phyloP scores from a whole-genome alignment of 2,888 invertebrate genomes.

The Diachrysia chrysitis region DNA sequence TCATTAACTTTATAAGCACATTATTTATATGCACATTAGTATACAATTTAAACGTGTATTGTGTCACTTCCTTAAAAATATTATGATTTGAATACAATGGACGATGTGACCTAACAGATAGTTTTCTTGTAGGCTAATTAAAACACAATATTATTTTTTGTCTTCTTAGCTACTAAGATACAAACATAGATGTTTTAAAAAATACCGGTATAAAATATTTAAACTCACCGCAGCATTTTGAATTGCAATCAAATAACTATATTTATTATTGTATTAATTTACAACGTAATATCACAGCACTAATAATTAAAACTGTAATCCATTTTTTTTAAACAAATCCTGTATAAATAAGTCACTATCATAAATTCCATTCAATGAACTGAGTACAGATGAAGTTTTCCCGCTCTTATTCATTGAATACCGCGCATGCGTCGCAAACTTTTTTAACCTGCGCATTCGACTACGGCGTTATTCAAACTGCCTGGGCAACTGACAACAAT shows the following conservation, averaged over 20 bases:
- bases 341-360: background rate
- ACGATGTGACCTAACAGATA: too few relatives aligned
- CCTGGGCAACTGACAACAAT: constrained; percentile 67
- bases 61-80: too few relatives aligned
- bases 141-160: background rate
- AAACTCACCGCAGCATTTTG: background rate
- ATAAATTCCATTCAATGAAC: background rate
- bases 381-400: constrained; percentile 61
- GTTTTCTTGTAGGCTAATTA: background rate
- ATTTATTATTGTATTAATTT: background rate
- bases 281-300: background rate
- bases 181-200: background rate
- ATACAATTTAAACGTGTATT: too few relatives aligned
- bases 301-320: constrained; percentile 2
- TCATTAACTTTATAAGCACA: too few relatives aligned
- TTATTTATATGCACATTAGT: too few relatives aligned
- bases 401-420: constrained; percentile 62
- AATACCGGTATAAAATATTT: background rate
- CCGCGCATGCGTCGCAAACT: constrained; percentile 71
- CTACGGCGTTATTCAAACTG: constrained; percentile 76
- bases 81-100: too few relatives aligned
- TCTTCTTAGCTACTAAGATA: background rate
- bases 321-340: background rate
- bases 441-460: constrained; percentile 78
- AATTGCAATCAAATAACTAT: background rate